Conservation (phyloP, 2,888 invertebrate species). For the Pyralis farinalis region DNA sequence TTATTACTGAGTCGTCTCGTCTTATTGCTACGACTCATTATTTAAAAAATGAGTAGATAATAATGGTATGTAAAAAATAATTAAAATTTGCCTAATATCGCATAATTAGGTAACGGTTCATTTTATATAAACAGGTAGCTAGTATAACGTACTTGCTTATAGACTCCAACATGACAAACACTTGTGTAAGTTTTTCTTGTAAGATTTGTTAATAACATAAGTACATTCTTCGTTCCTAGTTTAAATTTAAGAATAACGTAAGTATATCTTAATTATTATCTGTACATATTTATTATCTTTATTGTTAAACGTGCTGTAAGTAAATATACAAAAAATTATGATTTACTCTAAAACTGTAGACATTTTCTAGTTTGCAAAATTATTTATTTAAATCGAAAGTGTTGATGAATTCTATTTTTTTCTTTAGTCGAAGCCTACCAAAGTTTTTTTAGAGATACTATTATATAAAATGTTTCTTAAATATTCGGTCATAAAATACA, state of each 20-base stretch:
- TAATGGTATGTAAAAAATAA: no score
- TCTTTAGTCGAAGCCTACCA: slow-evolving; percentile 29
- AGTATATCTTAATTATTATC: slow-evolving; percentile 16
- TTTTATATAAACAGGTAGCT: neutral
- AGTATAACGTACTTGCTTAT: slow-evolving; percentile 12
- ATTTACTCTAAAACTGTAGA: neutral
- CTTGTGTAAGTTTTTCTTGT: slow-evolving; percentile 7
- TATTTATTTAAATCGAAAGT: slow-evolving; percentile 6
- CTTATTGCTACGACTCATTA: no score
- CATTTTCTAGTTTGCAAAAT: slow-evolving; percentile 1
- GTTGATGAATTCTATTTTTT: slow-evolving; percentile 11
- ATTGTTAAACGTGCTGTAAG: slow-evolving; percentile 16
- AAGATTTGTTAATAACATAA: slow-evolving; percentile 19
- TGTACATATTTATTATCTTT: slow-evolving; percentile 28
- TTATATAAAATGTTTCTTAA: slow-evolving; percentile 18
- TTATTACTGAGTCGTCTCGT: no score
- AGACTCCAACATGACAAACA: slow-evolving; percentile 24
- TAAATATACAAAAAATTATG: neutral
- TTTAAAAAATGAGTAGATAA: no score
- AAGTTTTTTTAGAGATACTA: slow-evolving; percentile 22
- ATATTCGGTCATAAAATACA: slow-evolving; percentile 22
- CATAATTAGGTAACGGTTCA: no score
- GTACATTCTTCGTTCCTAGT: slow-evolving; percentile 49
- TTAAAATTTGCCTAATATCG: no score
- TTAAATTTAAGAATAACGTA: slow-evolving; percentile 37